These are phyloP conservation scores for Spialia ferax DNA, from an alignment of 2,888 invertebrate species.

Conservation along the genomic window DNA sequence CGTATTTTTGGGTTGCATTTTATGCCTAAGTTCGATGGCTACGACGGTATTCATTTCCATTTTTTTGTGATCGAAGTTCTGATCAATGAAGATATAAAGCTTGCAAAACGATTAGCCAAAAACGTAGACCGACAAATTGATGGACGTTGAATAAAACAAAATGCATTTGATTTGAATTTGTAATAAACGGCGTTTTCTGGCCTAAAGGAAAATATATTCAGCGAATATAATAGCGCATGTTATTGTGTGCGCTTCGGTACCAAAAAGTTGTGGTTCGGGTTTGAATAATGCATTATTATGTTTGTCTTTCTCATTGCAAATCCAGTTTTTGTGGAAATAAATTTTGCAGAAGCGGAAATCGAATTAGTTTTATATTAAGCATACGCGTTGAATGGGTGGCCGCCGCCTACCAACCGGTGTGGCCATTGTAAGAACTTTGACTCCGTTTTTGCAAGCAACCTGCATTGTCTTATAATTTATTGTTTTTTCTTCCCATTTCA, in stretches of 20 bases:
- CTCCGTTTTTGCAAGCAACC: constrained; percentile 33
- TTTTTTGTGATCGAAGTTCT: neutral
- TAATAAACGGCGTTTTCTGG: constrained; percentile 3
- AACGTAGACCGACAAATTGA: constrained; percentile 30
- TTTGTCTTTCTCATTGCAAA: constrained; percentile 26
- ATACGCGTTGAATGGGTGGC: constrained; percentile 49
- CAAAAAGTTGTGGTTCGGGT: constrained; percentile 12
- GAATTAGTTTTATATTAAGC: constrained; percentile 52
- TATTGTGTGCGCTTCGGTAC: constrained; percentile 5
- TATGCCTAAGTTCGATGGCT: too few relatives aligned
- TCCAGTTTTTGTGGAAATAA: constrained; percentile 46
- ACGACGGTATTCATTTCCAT: neutral
- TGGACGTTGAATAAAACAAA: constrained; percentile 37
- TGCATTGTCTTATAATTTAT: constrained; percentile 47
- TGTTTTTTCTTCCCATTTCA: constrained; percentile 5
- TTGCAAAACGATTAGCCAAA: neutral
- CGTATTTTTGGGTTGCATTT: too few relatives aligned
- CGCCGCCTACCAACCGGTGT: constrained; percentile 1
- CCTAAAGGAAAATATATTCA: neutral
- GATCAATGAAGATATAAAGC: constrained; percentile 23
- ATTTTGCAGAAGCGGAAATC: constrained; percentile 48
- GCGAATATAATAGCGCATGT: neutral
- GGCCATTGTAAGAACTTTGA: constrained; percentile 33
- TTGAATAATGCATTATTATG: constrained; percentile 43
- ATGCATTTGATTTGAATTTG: constrained; percentile 41